Evolutionary conservation across 2,113 vertebrate species (phyloP).

Genomic region (Oreotragus oreotragus): DNA sequence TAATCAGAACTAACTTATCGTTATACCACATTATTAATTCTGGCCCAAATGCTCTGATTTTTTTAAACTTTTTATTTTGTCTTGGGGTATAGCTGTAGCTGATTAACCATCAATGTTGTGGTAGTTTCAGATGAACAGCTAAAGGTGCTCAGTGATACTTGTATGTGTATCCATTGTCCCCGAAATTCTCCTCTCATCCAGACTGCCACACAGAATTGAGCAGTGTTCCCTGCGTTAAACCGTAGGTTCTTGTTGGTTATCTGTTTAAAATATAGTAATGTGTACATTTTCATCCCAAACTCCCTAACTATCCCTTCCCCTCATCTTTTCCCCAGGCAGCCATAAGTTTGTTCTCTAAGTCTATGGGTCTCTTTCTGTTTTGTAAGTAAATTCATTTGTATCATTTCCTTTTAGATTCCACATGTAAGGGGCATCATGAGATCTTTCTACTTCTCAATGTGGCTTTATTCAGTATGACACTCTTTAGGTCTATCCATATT

Average conservation of each 20-base stretch:
- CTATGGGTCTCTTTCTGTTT: background rate
- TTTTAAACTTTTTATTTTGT: background rate
- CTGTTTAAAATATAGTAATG: background rate
- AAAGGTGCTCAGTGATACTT: background rate
- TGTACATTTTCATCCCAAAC: background rate
- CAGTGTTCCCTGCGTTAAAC: background rate
- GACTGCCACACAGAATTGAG: background rate
- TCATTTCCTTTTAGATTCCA: background rate
- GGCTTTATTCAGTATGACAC: background rate
- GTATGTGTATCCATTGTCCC: background rate
- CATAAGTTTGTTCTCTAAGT: background rate
- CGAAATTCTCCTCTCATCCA: background rate
- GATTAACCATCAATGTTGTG: background rate
- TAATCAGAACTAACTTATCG: background rate
- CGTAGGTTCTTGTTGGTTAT: background rate
- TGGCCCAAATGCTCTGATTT: background rate
- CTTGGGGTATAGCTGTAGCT: background rate
- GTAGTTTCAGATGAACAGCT: background rate
- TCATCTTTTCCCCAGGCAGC: background rate
- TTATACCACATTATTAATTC: background rate
- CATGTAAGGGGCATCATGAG: background rate
- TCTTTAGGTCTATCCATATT: background rate
- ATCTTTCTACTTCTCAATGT: background rate
- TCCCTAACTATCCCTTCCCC: background rate
- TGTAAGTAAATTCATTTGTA: background rate